Evolutionary conservation across 1,140 invertebrate genomes (phyloP).

Genomic region (Drosophila ficusphila): DNA sequence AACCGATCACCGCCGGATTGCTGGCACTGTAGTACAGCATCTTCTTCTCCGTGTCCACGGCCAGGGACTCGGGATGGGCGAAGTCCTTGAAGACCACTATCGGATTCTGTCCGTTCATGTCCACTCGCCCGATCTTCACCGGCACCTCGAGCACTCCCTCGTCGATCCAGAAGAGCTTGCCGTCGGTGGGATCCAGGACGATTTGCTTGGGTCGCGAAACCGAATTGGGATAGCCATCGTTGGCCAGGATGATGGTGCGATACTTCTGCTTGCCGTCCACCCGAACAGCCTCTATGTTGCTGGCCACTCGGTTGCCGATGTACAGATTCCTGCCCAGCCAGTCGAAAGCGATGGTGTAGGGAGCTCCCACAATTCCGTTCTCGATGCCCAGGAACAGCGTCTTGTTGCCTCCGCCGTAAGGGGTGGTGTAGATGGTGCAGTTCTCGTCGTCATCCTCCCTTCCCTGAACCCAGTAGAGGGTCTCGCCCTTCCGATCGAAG

Average conservation of each 20-base stretch:
- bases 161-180: constrained; percentile 98
- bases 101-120: constrained; percentile 96
- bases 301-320: constrained; percentile 95
- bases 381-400: constrained; percentile 92
- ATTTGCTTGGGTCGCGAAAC: constrained; percentile 95
- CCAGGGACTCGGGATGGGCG: constrained; percentile 91
- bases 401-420: constrained; percentile 94
- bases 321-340: constrained; percentile 98
- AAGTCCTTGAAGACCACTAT: constrained; percentile 88
- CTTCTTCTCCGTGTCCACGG: constrained; percentile 93
- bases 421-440: constrained; percentile 93
- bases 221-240: constrained; percentile 93
- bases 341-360: constrained; percentile 96
- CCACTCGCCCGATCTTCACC: constrained; percentile 95
- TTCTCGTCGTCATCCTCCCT: constrained; percentile 90
- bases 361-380: constrained; percentile 94
- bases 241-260: constrained; percentile 94
- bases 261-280: constrained; percentile 93
- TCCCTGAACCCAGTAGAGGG: constrained; percentile 94
- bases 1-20: constrained; percentile 89
- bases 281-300: constrained; percentile 96
- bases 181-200: constrained; percentile 95
- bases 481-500: constrained; percentile 93
- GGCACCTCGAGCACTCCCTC: constrained; percentile 96
- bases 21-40: constrained; percentile 94